Base-by-base conservation (phyloP, 2,113 vertebrate species). In the Cryptomyrus ogoouensis region DNA sequence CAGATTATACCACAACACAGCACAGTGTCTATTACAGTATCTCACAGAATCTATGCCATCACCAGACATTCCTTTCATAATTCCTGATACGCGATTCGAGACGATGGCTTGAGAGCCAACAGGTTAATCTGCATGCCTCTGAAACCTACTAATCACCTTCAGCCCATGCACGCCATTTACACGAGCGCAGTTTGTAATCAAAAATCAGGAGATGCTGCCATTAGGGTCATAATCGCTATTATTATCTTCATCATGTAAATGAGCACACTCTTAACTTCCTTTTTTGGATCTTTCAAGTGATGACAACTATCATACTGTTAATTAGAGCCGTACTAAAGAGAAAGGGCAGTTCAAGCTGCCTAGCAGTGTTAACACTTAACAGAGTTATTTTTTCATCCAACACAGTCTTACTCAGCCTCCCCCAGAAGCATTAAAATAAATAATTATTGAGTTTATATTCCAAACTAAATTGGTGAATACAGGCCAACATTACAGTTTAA, bases 161-260 rank as follows among this genome's bases (percentile, higher is more conserved):
- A 89, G 46, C 90, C 86, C 88, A 74, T 89, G 84, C 87, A n/a
- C 83, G 44, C 12, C 52, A n/a, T 91, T 91, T 91, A 89, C 90
- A 58, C 89, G 90, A 91, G 94, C 92, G 83, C 47, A 92, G 91
- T 88, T 91, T 83, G 17, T 93, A 94, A 95, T 94, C 94, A 91
- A 94, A 93, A 92, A 94, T 93, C 90, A 91, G 66, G 90, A 93
- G 91, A 94, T 93, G 92, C 91, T 88, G 91, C 47, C 39, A 92
- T 93, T 66, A 94, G 93, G 27, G 5, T 89, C 58, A 52, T 93
- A 94, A 95, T 96, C 93, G 93, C 83, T 83, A 91, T 93, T 91
- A 94, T 95, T 92, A 94, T 94, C 93, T 93, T 90, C 90, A 93
- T 91, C 90, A 91, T 84, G 89, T 88, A 90, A 90, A 93, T 91